Conservation (phyloP, 2,113 vertebrate genomes). For the Telmatochromis sp. region DNA sequence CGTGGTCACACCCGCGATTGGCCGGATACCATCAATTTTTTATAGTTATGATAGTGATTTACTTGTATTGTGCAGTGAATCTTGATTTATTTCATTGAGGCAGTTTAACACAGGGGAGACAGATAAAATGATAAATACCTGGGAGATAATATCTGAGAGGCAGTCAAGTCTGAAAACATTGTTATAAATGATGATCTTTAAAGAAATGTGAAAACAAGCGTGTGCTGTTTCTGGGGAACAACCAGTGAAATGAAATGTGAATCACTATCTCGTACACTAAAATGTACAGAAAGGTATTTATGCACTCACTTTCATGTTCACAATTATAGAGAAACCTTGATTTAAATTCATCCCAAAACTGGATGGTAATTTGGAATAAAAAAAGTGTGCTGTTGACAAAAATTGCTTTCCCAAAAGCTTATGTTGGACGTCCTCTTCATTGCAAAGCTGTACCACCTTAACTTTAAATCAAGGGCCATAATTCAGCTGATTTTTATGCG, state of each 20-base stretch:
- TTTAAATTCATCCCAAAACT: not conserved
- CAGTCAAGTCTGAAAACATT: not conserved
- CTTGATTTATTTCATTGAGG: not conserved
- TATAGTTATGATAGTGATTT: not conserved
- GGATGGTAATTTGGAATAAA: not conserved
- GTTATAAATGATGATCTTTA: not conserved
- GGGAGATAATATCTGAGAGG: not conserved
- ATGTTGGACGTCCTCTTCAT: not conserved
- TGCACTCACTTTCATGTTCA: not conserved
- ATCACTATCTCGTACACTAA: not conserved
- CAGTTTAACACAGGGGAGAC: not conserved
- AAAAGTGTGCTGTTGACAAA: not conserved
- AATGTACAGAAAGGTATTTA: not conserved
- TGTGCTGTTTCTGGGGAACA: not conserved
- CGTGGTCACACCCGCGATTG: not conserved
- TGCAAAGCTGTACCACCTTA: not conserved
- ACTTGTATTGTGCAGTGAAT: not conserved
- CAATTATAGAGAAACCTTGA: not conserved
- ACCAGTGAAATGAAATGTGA: not conserved
- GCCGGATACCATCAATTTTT: not conserved
- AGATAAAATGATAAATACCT: not conserved
- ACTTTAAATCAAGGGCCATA: not conserved
- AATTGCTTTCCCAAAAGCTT: not conserved
- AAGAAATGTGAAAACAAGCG: not conserved
- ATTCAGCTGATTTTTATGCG: not conserved